Conservation (phyloP, 2,888 invertebrate species). For the Drosophila tanythrix region DNA sequence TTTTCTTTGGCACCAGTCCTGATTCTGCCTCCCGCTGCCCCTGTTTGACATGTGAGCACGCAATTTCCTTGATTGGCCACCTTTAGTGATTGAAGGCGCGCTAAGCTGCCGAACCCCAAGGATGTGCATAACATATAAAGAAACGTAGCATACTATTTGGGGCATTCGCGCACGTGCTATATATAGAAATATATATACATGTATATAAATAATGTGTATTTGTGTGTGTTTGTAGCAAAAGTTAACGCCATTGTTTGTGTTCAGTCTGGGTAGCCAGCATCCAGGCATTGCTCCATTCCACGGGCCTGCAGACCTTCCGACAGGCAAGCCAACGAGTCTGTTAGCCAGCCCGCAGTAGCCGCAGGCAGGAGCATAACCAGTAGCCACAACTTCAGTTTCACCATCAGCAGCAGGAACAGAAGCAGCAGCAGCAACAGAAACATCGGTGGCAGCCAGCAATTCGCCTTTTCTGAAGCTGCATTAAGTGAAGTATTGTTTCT, state of each 20-base stretch:
- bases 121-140: conserved; percentile 66
- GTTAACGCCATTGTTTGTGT: conserved; percentile 74
- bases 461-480: conserved; percentile 62
- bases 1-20: conserved; percentile 33
- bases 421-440: conserved; percentile 10
- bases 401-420: conserved; percentile 14
- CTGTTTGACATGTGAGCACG: conserved; percentile 79
- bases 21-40: conserved; percentile 5
- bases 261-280: conserved; percentile 64
- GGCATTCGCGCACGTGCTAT: conserved; percentile 10
- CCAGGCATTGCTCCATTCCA: conserved; percentile 28
- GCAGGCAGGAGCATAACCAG: conserved; percentile 35
- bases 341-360: conserved; percentile 71
- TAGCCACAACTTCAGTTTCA: conserved; percentile 26
- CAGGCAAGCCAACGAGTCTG: conserved; percentile 74
- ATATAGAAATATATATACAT: neutral
- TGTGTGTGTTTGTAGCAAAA: conserved; percentile 31
- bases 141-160: conserved; percentile 71
- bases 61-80: conserved; percentile 79
- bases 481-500: conserved; percentile 82
- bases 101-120: conserved; percentile 62
- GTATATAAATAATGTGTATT: neutral
- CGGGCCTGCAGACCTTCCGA: conserved; percentile 16
- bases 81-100: conserved; percentile 69
- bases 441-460: conserved; percentile 35